Evolutionary conservation across 2,797 vertebrate genomes (phyloP).

Genomic region (Aplochiton taeniatus): DNA sequence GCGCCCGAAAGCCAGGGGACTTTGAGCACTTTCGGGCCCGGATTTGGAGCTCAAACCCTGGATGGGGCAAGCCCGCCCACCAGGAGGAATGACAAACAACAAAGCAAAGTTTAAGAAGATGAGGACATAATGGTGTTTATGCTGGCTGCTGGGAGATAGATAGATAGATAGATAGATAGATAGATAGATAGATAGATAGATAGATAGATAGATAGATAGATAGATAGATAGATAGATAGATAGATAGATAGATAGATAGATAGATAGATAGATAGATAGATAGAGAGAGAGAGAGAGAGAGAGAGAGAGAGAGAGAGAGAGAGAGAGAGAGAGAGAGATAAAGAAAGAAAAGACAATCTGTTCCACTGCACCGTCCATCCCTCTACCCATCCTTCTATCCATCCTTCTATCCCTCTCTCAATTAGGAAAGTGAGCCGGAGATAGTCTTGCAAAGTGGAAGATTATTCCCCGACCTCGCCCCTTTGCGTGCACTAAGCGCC

Average conservation of each 20-base stretch:
- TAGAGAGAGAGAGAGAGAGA: slow-evolving; percentile 42
- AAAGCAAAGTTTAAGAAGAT: slow-evolving; percentile 40
- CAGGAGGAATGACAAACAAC: slow-evolving; percentile 3
- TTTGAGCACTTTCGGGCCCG: slow-evolving; percentile 48
- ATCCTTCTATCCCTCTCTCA: slow-evolving; percentile 15
- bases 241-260: background rate
- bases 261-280: slow-evolving; percentile 35
- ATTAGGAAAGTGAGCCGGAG: slow-evolving; percentile 73
- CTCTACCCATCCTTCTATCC: background rate
- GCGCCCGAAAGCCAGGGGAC: slow-evolving; percentile 50
- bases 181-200: slow-evolving; percentile 34
- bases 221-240: background rate
- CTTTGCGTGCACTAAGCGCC: slow-evolving; percentile 50
- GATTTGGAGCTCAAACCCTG: slow-evolving; percentile 30
- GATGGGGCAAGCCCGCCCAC: slow-evolving; percentile 3
- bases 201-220: slow-evolving; percentile 38
- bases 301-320: slow-evolving; percentile 1
- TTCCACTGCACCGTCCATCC: background rate
- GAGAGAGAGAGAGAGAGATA: background rate
- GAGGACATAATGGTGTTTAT: slow-evolving; percentile 16
- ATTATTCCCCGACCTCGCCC: slow-evolving; percentile 51
- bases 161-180: slow-evolving; percentile 25
- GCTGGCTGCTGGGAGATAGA: background rate
- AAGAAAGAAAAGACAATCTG: background rate
- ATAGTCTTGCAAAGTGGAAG: slow-evolving; percentile 59